Conservation (phyloP, 2,113 vertebrate species). For the Stigmatopora argus region DNA sequence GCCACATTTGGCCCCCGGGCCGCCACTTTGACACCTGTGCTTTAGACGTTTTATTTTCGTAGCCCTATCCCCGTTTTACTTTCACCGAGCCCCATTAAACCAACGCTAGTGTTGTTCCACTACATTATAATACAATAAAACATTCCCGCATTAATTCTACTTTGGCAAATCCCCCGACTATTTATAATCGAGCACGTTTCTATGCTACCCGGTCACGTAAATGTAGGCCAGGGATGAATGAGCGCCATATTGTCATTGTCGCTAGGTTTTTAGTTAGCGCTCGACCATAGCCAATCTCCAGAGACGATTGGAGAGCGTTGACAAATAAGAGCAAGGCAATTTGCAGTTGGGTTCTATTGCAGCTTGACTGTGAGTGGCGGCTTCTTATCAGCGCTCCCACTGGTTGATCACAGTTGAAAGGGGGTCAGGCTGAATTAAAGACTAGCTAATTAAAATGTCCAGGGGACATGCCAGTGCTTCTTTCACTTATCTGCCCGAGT, state of each 20-base stretch:
- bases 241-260: slow-evolving; percentile 34
- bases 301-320: slow-evolving; percentile 36
- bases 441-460: slow-evolving; percentile 74
- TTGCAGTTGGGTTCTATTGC: slow-evolving; percentile 41
- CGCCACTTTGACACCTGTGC: too few relatives aligned
- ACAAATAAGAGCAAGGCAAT: slow-evolving; percentile 37
- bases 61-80: background rate
- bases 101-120: slow-evolving; percentile 12
- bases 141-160: slow-evolving; percentile 18
- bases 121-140: slow-evolving; percentile 6
- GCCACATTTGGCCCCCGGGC: too few relatives aligned
- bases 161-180: slow-evolving; percentile 11
- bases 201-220: slow-evolving; percentile 26
- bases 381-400: slow-evolving; percentile 61
- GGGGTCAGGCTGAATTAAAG: slow-evolving; percentile 73
- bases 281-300: slow-evolving; percentile 40
- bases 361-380: slow-evolving; percentile 61
- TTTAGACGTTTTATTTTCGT: background rate
- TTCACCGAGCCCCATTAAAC: slow-evolving; percentile 10
- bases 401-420: slow-evolving; percentile 68
- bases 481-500: slow-evolving; percentile 50
- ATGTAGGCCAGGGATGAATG: slow-evolving; percentile 31
- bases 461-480: slow-evolving; percentile 46
- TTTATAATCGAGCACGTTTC: slow-evolving; percentile 28
- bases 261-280: slow-evolving; percentile 46